These are phyloP conservation scores for Stegophylla sp. DNA, from an alignment of 2,888 invertebrate genomes.

Conservation along the genomic window DNA sequence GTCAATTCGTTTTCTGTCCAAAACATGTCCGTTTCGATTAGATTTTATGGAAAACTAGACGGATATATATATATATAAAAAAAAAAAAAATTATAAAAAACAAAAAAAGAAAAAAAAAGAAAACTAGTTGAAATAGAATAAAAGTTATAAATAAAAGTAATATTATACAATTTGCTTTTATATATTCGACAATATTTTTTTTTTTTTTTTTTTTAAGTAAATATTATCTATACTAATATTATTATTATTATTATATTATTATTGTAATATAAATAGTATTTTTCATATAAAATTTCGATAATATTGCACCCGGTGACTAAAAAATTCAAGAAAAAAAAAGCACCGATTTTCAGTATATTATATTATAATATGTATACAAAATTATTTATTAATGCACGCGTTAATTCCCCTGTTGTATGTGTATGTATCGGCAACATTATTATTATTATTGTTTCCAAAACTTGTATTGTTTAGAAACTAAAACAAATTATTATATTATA, in stretches of 20 bases:
- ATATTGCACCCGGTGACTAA: constrained; percentile 30
- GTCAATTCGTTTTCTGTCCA: constrained; percentile 46
- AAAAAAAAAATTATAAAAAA: no score
- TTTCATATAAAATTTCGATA: constrained; percentile 47
- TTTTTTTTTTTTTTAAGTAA: not conserved
- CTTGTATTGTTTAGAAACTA: not conserved
- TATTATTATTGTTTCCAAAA: not conserved
- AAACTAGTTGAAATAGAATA: constrained; percentile 12
- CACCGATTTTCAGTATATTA: constrained; percentile 18
- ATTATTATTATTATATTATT: constrained; percentile 27
- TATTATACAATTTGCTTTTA: constrained; percentile 21
- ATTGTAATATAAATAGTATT: constrained; percentile 25
- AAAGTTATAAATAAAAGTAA: not conserved
- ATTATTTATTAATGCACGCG: constrained; percentile 35
- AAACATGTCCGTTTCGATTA: constrained; percentile 16
- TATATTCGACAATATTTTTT: constrained; percentile 13
- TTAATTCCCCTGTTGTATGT: not conserved
- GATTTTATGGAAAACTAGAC: not conserved
- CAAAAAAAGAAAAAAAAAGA: not conserved
- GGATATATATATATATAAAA: no score
- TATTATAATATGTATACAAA: not conserved
- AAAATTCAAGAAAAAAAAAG: not conserved
- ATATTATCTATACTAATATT: not conserved
- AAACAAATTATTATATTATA: not conserved
- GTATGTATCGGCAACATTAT: not conserved